These are phyloP conservation scores for Heterotilapia buettikoferi DNA, from an alignment of 2,113 vertebrate genomes.

Conservation along the genomic window DNA sequence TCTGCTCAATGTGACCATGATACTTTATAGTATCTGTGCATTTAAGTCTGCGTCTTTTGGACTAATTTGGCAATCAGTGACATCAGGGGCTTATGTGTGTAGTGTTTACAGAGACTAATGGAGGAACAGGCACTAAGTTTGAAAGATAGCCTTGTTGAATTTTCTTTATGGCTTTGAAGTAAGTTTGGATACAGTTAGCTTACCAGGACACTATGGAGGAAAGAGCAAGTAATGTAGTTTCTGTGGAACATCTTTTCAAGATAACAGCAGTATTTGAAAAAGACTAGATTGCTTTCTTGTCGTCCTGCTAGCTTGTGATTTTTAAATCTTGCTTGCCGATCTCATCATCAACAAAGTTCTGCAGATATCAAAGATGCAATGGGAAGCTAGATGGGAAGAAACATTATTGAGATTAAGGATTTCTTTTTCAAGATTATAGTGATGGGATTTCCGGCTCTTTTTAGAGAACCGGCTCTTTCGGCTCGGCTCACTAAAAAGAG, in stretches of 20 bases:
- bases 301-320: neutral
- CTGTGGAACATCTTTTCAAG: neutral
- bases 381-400: neutral
- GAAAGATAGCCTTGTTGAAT: neutral
- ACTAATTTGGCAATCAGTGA: neutral
- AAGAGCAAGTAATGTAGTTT: neutral
- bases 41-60: neutral
- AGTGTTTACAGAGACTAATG: neutral
- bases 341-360: neutral
- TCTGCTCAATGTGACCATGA: neutral
- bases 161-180: neutral
- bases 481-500: no score
- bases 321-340: neutral
- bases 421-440: no score
- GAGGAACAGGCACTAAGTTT: neutral
- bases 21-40: neutral
- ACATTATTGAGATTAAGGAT: neutral
- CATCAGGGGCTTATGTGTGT: neutral
- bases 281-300: neutral
- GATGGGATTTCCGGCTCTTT: no score
- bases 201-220: neutral
- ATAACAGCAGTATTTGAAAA: neutral
- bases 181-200: neutral
- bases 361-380: neutral
- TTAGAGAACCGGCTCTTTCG: no score